A percentile compares a stretch with the other conserved stretches of the same genome.
Evolutionary conservation across 1,140 invertebrate genomes (phyloP).

Genomic region (Dreissena rostriformis): DNA sequence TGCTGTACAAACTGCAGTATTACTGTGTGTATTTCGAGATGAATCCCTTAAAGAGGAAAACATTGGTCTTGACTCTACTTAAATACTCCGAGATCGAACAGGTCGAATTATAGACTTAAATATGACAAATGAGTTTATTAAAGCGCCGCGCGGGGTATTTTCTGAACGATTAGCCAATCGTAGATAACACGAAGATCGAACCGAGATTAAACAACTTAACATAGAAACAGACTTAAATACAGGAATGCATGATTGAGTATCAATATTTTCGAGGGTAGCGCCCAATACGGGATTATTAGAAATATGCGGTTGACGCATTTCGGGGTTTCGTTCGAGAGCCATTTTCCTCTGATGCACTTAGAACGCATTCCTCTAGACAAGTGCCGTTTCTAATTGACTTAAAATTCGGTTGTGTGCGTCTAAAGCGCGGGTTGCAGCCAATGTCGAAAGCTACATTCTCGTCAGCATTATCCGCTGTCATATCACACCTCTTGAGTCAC

Average conservation of each 20-base stretch:
- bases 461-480: too few species aligned
- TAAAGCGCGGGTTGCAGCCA: too few species aligned
- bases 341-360: too few species aligned
- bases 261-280: too few species aligned
- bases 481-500: too few species aligned
- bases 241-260: background rate
- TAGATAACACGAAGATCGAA: background rate
- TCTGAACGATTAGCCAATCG: background rate
- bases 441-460: too few species aligned
- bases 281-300: too few species aligned
- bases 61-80: background rate
- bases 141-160: background rate
- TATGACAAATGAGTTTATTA: conserved; percentile 4
- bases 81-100: background rate
- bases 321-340: too few species aligned
- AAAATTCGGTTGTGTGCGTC: too few species aligned
- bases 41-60: background rate
- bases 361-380: too few species aligned
- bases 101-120: background rate
- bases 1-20: background rate
- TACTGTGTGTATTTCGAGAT: background rate
- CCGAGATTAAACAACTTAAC: background rate
- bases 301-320: too few species aligned
- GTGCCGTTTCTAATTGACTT: too few species aligned
- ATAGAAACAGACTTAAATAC: background rate